phyloP scores from a whole-genome alignment of 2,888 invertebrate genomes.

The Dioctria linearis region DNA sequence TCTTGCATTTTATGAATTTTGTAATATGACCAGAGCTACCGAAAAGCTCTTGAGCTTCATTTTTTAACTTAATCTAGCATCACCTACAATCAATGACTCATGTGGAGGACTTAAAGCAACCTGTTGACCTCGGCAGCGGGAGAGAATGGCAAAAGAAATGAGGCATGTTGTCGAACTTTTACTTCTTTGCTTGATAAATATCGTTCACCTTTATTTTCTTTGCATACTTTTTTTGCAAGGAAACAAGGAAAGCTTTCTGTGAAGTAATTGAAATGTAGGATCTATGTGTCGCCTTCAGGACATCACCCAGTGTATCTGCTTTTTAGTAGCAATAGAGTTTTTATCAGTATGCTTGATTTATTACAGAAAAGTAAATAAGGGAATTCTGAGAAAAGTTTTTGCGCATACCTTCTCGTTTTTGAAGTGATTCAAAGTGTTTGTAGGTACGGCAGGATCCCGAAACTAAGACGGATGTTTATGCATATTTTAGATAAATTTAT shows the following conservation, averaged over 20 bases:
- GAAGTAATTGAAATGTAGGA: no score
- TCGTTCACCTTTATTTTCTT: no score
- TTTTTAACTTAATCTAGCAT: neutral
- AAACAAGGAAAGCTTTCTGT: no score
- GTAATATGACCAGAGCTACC: neutral
- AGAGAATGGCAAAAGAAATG: no score
- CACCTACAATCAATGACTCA: neutral
- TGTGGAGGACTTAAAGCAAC: neutral
- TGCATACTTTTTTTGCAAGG: no score
- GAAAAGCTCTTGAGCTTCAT: neutral
- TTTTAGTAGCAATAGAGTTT: neutral
- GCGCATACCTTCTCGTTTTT: neutral
- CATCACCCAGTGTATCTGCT: no score
- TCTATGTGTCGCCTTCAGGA: no score
- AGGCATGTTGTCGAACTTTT: no score
- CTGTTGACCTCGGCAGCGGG: no score
- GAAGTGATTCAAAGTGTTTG: neutral
- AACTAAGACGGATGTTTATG: neutral
- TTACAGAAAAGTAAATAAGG: neutral
- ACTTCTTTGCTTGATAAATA: no score
- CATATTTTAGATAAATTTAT: conserved; percentile 12
- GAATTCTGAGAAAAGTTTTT: neutral
- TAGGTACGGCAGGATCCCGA: neutral
- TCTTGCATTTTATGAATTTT: conserved; percentile 2
- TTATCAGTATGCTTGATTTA: neutral